A percentile compares a stretch with the other conserved stretches of the same genome.
Evolutionary conservation across 2,113 vertebrate genomes (phyloP).

Genomic region (Narcine bancroftii): DNA sequence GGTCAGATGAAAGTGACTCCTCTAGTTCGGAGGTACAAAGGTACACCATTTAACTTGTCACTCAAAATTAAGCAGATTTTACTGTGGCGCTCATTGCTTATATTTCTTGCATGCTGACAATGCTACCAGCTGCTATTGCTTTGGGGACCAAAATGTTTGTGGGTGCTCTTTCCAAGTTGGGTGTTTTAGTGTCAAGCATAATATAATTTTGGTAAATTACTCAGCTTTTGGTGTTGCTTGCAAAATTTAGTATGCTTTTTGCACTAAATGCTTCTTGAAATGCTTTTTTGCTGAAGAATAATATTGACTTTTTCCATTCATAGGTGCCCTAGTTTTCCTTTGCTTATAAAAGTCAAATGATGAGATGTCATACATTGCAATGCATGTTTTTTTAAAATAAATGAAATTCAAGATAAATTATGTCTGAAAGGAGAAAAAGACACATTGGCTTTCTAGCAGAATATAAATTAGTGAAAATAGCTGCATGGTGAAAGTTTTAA

Average conservation of each 20-base stretch:
- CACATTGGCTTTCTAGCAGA: neutral
- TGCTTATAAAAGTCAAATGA: neutral
- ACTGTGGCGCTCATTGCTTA: conserved; percentile 44
- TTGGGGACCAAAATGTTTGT: neutral
- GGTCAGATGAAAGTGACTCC: conserved; percentile 76
- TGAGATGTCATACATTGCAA: neutral
- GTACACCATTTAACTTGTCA: conserved; percentile 57
- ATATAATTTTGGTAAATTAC: neutral
- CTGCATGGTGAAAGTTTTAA: neutral
- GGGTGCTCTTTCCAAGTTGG: neutral
- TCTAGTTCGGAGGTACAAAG: conserved; percentile 73
- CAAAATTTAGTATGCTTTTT: neutral
- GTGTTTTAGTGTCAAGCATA: neutral
- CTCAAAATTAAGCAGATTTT: conserved; percentile 43
- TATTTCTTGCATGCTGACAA: conserved; percentile 54
- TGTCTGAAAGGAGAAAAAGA: no score
- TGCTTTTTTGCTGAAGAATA: neutral
- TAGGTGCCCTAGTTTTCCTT: neutral
- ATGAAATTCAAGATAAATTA: neutral
- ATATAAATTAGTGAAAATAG: neutral
- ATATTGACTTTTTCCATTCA: neutral
- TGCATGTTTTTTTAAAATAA: neutral
- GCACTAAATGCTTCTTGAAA: neutral
- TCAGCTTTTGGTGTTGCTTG: neutral
- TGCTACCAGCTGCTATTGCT: conserved; percentile 35